A percentile compares a stretch with the other conserved stretches of the same genome.
These are phyloP conservation scores for Pinctada fucata DNA, from an alignment of 2,888 invertebrate species.

Conservation along the genomic window DNA sequence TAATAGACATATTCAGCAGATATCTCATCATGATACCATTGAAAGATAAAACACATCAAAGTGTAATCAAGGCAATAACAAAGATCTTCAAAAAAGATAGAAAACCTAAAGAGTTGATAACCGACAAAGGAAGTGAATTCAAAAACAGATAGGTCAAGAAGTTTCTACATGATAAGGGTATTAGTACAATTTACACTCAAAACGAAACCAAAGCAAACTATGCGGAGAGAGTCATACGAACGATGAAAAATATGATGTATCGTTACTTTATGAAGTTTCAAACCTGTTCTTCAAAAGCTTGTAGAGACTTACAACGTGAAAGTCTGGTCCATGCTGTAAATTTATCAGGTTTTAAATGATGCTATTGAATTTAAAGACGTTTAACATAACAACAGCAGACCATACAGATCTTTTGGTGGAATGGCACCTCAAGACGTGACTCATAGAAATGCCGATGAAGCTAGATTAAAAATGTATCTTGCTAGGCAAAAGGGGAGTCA, in stretches of 20 bases:
- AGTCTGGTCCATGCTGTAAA: no score
- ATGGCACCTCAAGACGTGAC: conserved; percentile 43
- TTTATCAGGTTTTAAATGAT: no score
- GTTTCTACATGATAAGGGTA: not conserved
- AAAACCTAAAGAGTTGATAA: not conserved
- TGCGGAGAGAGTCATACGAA: conserved; percentile 31
- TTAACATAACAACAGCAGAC: no score
- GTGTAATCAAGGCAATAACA: not conserved
- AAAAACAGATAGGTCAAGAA: not conserved
- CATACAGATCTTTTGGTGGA: conserved; percentile 39
- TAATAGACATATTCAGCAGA: not conserved
- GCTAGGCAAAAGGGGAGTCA: not conserved
- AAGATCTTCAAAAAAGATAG: not conserved
- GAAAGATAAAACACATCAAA: not conserved
- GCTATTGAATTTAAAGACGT: no score
- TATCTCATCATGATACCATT: not conserved
- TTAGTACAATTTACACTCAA: not conserved
- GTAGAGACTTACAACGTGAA: conserved; percentile 39
- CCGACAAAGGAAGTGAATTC: conserved; percentile 10
- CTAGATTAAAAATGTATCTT: conserved; percentile 38
- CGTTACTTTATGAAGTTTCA: conserved; percentile 25
- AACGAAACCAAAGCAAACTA: conserved; percentile 29
- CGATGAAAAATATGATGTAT: conserved; percentile 26
- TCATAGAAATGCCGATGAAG: conserved; percentile 36
- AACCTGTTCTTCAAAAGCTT: conserved; percentile 33